Percentiles rank a stretch among this genome's conserved stretches.
Evolutionary conservation across 1,140 invertebrate species (phyloP).

Genomic region (Physella acuta): DNA sequence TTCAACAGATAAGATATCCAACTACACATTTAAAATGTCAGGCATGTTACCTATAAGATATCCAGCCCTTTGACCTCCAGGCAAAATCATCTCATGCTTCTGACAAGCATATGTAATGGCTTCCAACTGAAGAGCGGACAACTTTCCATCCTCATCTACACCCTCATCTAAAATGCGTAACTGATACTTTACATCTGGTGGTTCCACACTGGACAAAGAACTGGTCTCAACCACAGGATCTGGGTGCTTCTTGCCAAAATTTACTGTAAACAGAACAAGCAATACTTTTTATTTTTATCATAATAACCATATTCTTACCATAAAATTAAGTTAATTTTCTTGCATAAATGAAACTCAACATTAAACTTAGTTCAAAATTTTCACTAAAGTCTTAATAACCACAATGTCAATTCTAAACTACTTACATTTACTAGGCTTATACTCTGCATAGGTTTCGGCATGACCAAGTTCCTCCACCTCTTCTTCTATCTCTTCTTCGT

Average conservation of each 20-base stretch:
- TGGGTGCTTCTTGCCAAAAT: constrained; percentile 92
- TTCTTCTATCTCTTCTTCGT: constrained; percentile 73
- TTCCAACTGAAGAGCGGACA: constrained; percentile 96
- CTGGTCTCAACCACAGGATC: constrained; percentile 99
- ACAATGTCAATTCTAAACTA: no score
- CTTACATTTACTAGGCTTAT: constrained; percentile 93
- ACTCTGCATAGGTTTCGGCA: constrained; percentile 96
- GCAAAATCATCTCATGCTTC: constrained; percentile 89
- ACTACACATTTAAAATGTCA: no score
- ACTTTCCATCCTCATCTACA: constrained; percentile 78
- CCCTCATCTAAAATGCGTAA: constrained; percentile 78
- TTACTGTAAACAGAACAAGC: constrained; percentile 67
- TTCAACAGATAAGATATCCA: no score
- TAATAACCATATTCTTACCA: no score
- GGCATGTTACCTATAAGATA: constrained; percentile 80
- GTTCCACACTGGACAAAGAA: constrained; percentile 92
- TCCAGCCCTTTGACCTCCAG: constrained; percentile 87
- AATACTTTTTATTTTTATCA: neutral
- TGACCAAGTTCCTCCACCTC: constrained; percentile 97
- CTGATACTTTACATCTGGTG: constrained; percentile 90
- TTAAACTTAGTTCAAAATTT: no score
- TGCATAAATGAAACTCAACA: no score
- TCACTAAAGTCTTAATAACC: neutral
- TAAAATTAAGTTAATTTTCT: constrained; percentile 75
- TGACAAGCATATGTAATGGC: constrained; percentile 94